Conservation (phyloP, 2,888 invertebrate genomes). For the Metacarcinus magister region DNA sequence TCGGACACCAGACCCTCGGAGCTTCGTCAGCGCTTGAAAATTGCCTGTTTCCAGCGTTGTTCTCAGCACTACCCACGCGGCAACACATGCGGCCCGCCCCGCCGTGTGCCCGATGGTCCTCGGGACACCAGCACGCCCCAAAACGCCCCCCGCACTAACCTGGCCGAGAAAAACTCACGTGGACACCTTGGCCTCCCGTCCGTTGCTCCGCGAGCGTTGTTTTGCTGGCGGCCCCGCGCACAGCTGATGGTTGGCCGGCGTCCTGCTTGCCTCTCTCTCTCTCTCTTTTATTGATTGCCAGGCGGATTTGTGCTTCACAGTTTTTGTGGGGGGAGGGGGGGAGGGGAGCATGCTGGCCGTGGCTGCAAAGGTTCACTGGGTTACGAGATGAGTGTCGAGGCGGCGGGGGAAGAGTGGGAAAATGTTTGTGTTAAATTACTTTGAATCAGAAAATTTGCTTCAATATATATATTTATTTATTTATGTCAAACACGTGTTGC, state of each 20-base stretch:
- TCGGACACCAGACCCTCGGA: conserved; percentile 18
- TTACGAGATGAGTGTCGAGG: conserved; percentile 48
- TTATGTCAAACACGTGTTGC: neutral
- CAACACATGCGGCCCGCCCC: neutral
- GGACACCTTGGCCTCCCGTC: conserved; percentile 34
- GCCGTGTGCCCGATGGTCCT: neutral
- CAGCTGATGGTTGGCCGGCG: conserved; percentile 61
- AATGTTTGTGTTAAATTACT: neutral
- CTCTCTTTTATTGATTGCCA: conserved; percentile 64
- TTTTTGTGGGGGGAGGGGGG: conserved; percentile 61
- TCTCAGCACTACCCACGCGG: neutral
- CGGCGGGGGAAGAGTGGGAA: conserved; percentile 28
- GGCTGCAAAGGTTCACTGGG: conserved; percentile 64
- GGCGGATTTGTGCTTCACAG: conserved; percentile 56
- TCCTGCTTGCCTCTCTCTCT: conserved; percentile 65
- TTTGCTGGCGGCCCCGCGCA: conserved; percentile 49
- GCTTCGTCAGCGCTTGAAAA: conserved; percentile 8
- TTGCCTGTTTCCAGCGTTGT: conserved; percentile 17
- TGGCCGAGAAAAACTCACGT: conserved; percentile 34
- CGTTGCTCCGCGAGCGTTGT: conserved; percentile 29
- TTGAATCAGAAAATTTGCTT: neutral
- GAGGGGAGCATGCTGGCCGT: conserved; percentile 48
- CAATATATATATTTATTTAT: neutral
- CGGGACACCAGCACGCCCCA: neutral
- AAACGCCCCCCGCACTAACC: conserved; percentile 19